Evolutionary conservation across 2,797 vertebrate genomes (phyloP), one percentile per base, ranked within the genome.

Genomic region (Coccyzus lansbergi): DNA sequence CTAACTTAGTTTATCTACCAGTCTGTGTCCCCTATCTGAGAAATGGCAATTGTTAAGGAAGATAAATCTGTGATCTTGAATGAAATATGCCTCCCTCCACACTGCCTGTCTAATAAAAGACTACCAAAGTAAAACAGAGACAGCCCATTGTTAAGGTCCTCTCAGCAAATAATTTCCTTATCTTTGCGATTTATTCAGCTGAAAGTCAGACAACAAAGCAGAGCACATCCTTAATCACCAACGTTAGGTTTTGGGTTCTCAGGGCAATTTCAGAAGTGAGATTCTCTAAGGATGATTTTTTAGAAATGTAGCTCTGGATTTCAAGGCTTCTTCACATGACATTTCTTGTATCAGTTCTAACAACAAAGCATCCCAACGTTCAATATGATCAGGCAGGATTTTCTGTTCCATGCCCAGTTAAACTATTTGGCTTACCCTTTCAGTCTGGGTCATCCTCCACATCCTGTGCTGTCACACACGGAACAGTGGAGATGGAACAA

Each of bases 11-110:
- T 75, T 63, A 92, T 80, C 60, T 67, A 87, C 20, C 33, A 46
- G 56, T 40, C 56, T 46, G 11, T 44, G 71, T 49, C 25, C 56
- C 52, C 52, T 69, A 24, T 65, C 36, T 11, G 29, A 91, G 75
- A 89, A 93, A 74, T 11, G 20, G 55, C 26, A 92, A 49, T 44
- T 78, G 24, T 79, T 92, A 85, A 74, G 49, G 56, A 83, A 86
- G 75, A 84, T 26, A 28, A 80, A 87, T 74, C 18, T 44, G 38
- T 70, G 63, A 56, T 89, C 76, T 34, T 36, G 31, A 85, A 76
- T 60, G 44, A 92, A 92, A 72, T 34, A 90, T 8, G 18, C 31
- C 74, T 28, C 10, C 31, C 20, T 71, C 55, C 71, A 60, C 24
- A 75, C 16, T 2, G 6, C 49, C 33, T 33, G 3, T 24, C 53